A percentile compares a stretch with the other conserved stretches of the same genome.
These are phyloP conservation scores for Mimumesa dahlbomi DNA, from an alignment of 2,888 invertebrate genomes.

Conservation along the genomic window DNA sequence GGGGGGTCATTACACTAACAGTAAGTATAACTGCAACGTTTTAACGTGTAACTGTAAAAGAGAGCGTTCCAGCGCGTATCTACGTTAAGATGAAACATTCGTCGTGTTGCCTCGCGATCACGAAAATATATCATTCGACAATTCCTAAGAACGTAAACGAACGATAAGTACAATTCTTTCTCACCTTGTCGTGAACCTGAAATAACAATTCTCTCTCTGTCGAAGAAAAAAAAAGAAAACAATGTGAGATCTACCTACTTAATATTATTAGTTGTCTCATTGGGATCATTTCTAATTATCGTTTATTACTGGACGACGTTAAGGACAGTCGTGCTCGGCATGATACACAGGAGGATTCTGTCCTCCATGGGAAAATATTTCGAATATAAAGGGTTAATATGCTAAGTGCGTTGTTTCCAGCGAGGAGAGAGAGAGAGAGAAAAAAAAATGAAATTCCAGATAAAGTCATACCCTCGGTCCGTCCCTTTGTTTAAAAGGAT, in stretches of 20 bases:
- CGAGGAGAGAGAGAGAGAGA: too few species aligned
- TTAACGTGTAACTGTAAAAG: slow-evolving; percentile 21
- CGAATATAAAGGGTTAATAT: slow-evolving; percentile 38
- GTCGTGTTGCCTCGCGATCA: not conserved
- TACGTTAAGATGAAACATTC: not conserved
- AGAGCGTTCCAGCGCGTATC: slow-evolving; percentile 16
- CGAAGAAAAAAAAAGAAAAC: not conserved
- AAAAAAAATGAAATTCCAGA: slow-evolving; percentile 20
- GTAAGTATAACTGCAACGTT: slow-evolving; percentile 21
- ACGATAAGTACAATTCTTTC: too few species aligned
- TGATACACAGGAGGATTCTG: slow-evolving; percentile 8
- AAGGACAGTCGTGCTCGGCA: slow-evolving; percentile 7
- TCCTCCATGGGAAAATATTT: slow-evolving; percentile 22
- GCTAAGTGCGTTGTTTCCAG: slow-evolving; percentile 23
- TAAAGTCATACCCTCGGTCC: slow-evolving; percentile 11
- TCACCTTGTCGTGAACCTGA: too few species aligned
- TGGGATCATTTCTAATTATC: slow-evolving; percentile 56
- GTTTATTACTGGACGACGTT: slow-evolving; percentile 48
- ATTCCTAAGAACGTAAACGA: too few species aligned
- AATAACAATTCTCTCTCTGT: too few species aligned
- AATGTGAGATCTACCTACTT: not conserved
- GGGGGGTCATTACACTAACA: slow-evolving; percentile 16
- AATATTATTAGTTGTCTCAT: slow-evolving; percentile 30
- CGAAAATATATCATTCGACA: too few species aligned
- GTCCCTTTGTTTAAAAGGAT: slow-evolving; percentile 17